Base-by-base conservation (phyloP, 2,113 vertebrate species). In the Macroglossus sobrinus region DNA sequence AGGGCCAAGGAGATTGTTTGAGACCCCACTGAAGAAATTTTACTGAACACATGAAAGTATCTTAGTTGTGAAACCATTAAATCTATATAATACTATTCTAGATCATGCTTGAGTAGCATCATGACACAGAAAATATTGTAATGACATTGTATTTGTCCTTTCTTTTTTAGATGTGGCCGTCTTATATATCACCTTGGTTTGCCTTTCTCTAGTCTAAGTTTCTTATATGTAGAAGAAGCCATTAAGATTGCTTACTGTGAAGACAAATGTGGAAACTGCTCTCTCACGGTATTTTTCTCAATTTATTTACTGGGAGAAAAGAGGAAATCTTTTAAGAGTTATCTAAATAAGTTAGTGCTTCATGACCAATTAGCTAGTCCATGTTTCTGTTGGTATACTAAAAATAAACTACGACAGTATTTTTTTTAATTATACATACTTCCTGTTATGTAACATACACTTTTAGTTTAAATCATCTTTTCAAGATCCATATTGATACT, bases 231-330 rank as follows among this genome's bases (percentile, higher is more conserved):
- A 64, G 99, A 99, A 98, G 91, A 98, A 33, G 98, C 99, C 24
- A 99, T 99, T 98, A 99, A 98, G 98, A 98, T 98, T 0, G 96
- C 99, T 12, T 99, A 99, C 97, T 99, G 99, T 96, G 98, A 98
- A 84, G 96, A 98, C 38, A 97, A 98, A 64, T 99, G 99, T 98
- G 99, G 99, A 95, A 99, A 99, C 84, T 99, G 99, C 97, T 98
- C 98, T 76, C 86, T 98, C 66, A 98, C 10, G 99, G 99, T 99
- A 98, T 92, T 97, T 97, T 84, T 95, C 86, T 89, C 84, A 28
- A 47, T 97, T 97, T 96, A 6, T 92, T 95, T 85, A 38, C 28
- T 59, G 75, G 45, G n/a, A 74, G 47, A 72, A 95, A 91, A 93
- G 15, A 78, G 57, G 38, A 94, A 89, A 91, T 93, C 40, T 72